Conservation (phyloP, 2,888 invertebrate species). For the Alloscopus bannaensis region DNA sequence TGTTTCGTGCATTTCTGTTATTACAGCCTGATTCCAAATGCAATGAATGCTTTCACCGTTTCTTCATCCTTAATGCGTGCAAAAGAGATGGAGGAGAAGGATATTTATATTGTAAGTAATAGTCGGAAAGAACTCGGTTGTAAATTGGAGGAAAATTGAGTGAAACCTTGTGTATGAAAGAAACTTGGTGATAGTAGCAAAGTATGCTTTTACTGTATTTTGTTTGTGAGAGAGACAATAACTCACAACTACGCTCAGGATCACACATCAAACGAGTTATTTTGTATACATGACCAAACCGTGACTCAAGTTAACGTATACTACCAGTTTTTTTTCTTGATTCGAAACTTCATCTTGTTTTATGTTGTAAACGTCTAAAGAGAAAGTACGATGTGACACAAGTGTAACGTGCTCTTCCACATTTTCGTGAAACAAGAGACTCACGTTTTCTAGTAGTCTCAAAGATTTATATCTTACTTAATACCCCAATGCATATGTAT, state of each 20-base stretch:
- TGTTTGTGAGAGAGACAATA: neutral
- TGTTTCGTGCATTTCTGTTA: neutral
- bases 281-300: neutral
- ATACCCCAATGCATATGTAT: no score
- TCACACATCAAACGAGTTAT: neutral
- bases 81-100: neutral
- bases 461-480: no score
- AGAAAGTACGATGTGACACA: no score
- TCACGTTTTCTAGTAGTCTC: conserved; percentile 49
- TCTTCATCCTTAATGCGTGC: neutral
- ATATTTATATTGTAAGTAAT: no score
- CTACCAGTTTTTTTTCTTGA: conserved; percentile 25
- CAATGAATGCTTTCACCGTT: conserved; percentile 9
- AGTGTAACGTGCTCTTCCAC: no score
- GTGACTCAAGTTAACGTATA: neutral
- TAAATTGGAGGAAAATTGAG: conserved; percentile 59
- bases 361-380: no score
- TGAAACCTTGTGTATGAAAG: conserved; percentile 31
- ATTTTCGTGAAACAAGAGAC: no score
- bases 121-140: conserved; percentile 43
- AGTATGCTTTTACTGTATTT: neutral
- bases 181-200: neutral
- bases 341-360: conserved; percentile 51
- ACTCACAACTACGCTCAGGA: conserved; percentile 16
- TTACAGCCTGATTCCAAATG: conserved; percentile 13